phyloP scores from a whole-genome alignment of 2,797 vertebrate genomes.

The Thamnophis elegans region DNA sequence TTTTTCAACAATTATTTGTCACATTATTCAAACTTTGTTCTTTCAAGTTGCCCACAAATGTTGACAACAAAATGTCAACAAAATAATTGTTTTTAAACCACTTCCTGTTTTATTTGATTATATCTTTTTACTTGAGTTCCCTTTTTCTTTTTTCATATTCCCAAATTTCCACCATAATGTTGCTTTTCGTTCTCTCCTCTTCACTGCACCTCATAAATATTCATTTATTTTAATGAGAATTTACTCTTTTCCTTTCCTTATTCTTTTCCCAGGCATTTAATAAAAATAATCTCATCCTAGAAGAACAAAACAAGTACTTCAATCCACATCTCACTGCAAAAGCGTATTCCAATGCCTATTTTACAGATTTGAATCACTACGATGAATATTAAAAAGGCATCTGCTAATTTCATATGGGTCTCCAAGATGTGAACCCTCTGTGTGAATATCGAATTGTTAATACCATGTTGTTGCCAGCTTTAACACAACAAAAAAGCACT shows the following conservation, averaged over 20 bases:
- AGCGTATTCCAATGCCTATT: conserved; percentile 96
- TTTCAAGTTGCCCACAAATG: background rate
- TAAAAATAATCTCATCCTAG: conserved; percentile 98
- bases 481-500: conserved; percentile 39
- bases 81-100: background rate
- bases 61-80: background rate
- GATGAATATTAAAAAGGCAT: conserved; percentile 87
- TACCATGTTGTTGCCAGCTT: conserved; percentile 54
- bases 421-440: conserved; percentile 65
- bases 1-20: background rate
- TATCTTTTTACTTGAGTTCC: background rate
- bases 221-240: background rate
- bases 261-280: conserved; percentile 86
- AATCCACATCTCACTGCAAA: conserved; percentile 94
- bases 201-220: background rate
- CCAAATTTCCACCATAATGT: background rate
- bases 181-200: background rate
- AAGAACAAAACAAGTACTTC: conserved; percentile 98
- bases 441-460: conserved; percentile 62
- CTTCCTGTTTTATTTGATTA: background rate
- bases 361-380: conserved; percentile 96
- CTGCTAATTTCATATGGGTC: conserved; percentile 50
- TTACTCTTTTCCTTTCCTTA: conserved; percentile 6
- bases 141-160: background rate
- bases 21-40: background rate